Percentiles rank a stretch among this genome's conserved stretches.
phyloP scores from a whole-genome alignment of 2,113 vertebrate species.

The Scophthalmus maximus region DNA sequence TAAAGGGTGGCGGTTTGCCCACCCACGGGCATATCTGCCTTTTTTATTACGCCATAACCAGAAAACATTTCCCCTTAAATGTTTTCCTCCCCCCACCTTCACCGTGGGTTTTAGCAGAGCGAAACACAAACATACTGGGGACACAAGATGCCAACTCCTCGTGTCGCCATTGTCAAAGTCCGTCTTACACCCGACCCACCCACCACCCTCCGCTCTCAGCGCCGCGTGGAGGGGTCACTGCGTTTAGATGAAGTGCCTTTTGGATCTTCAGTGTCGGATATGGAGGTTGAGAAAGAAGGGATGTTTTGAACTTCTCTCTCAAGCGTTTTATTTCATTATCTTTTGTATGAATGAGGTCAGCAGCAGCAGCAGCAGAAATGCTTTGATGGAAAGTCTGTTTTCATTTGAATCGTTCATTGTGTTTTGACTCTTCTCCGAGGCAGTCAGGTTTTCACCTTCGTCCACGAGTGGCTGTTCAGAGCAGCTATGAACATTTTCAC shows the following conservation, averaged over 20 bases:
- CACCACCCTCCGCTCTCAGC: no score
- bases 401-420: not conserved
- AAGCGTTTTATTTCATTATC: not conserved
- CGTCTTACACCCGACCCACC: no score
- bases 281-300: not conserved
- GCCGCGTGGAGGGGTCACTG: not conserved
- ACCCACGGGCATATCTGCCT: constrained; percentile 46
- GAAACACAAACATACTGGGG: not conserved
- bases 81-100: not conserved
- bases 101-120: constrained; percentile 12
- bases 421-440: not conserved
- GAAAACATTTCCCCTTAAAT: constrained; percentile 9
- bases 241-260: not conserved
- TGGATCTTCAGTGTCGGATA: not conserved
- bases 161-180: no score
- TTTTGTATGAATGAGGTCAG: not conserved
- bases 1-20: constrained; percentile 50
- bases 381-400: not conserved
- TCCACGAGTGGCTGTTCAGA: not conserved
- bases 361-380: not conserved
- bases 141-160: not conserved
- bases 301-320: not conserved
- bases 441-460: not conserved
- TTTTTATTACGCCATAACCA: constrained; percentile 5
- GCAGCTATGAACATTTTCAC: constrained; percentile 3